These are phyloP conservation scores for Muscicapa comitata DNA, from an alignment of 2,797 vertebrate species.

Conservation along the genomic window DNA sequence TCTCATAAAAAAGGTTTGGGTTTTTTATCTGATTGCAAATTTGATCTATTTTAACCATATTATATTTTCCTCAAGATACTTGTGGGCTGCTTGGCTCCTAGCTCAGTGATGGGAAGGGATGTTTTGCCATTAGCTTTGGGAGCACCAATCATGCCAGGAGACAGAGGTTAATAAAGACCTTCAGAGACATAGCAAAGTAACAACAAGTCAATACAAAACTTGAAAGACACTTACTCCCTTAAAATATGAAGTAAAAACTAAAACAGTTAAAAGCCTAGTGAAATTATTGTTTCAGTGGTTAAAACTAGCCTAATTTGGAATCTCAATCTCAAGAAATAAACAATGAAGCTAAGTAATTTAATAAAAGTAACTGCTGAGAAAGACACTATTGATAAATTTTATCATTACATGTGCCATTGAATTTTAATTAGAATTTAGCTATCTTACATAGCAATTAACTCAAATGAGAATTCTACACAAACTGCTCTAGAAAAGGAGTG, in stretches of 20 bases:
- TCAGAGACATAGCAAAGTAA: not conserved
- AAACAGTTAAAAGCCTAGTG: not conserved
- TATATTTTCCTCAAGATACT: not conserved
- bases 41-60: not conserved
- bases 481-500: slow-evolving; percentile 49
- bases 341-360: slow-evolving; percentile 27
- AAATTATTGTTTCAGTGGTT: not conserved
- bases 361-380: slow-evolving; percentile 43
- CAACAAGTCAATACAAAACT: not conserved
- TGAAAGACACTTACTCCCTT: not conserved
- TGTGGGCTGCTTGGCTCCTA: not conserved
- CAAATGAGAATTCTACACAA: slow-evolving; percentile 58
- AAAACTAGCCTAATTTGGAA: slow-evolving; percentile 18
- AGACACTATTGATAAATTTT: slow-evolving; percentile 57
- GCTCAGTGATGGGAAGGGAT: not conserved
- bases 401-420: slow-evolving; percentile 60
- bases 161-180: not conserved
- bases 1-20: not conserved
- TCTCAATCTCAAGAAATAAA: slow-evolving; percentile 45
- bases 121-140: not conserved
- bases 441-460: slow-evolving; percentile 62
- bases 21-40: not conserved
- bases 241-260: not conserved
- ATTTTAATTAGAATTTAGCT: slow-evolving; percentile 68
- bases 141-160: not conserved